Percentiles rank a stretch among this genome's conserved stretches.
phyloP scores from a whole-genome alignment of 30 jellyfish, hydroid and myxozoan species.

The Turritopsis dohrnii region DNA sequence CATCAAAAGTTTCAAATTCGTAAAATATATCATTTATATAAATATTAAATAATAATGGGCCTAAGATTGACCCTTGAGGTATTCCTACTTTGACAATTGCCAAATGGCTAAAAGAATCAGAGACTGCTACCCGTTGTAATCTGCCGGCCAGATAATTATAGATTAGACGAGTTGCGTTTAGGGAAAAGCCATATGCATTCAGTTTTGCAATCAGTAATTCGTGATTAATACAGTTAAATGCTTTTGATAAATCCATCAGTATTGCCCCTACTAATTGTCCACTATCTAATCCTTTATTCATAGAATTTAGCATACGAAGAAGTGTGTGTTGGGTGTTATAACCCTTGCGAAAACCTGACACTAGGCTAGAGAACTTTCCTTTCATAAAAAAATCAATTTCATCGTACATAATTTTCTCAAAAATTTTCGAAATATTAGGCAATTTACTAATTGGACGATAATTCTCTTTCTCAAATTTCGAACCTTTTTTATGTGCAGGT shows the following conservation, averaged over 20 bases:
- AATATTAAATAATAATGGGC: neutral
- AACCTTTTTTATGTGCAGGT: constrained; percentile 3
- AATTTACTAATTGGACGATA: no score
- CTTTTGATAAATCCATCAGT: neutral
- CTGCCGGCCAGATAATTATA: neutral
- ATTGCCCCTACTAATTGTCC: neutral
- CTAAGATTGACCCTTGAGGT: neutral
- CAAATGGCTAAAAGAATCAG: neutral
- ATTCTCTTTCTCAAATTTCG: neutral
- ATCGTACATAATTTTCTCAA: neutral
- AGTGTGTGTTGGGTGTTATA: constrained; percentile 30
- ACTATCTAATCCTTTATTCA: neutral
- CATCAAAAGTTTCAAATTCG: neutral
- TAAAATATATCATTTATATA: no score
- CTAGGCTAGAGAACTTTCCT: neutral
- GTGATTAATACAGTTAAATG: neutral
- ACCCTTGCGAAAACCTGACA: neutral
- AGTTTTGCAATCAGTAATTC: neutral
- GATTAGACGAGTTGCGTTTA: neutral
- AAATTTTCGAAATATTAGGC: neutral
- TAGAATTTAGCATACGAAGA: neutral
- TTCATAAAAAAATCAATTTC: neutral
- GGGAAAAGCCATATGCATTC: neutral
- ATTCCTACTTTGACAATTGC: neutral
- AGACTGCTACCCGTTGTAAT: neutral